These are phyloP conservation scores for Drosophila micromelanica DNA, from an alignment of 1,140 invertebrate genomes.

Conservation along the genomic window DNA sequence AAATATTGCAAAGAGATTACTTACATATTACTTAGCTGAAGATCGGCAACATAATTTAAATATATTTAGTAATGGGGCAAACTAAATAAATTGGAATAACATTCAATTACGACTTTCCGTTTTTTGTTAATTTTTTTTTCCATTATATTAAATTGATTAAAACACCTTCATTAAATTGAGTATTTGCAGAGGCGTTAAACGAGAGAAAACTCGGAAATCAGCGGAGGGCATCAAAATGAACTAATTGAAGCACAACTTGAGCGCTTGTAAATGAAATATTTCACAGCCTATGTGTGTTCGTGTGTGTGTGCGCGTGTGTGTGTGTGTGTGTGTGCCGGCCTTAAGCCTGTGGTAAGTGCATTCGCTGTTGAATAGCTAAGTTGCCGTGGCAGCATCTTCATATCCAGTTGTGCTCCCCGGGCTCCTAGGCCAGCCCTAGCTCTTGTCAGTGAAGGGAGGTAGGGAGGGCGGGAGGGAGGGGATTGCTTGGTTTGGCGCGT, in stretches of 20 bases:
- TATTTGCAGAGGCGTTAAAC: no score
- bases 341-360: conserved; percentile 13
- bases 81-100: no score
- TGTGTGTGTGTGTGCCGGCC: not conserved
- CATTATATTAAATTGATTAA: no score
- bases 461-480: not conserved
- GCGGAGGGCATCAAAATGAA: conserved; percentile 11
- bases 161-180: no score
- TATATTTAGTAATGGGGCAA: no score
- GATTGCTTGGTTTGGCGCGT: not conserved
- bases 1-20: no score
- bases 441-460: not conserved
- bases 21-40: no score
- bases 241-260: conserved; percentile 33
- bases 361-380: conserved; percentile 23
- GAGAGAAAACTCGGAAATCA: not conserved
- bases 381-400: not conserved
- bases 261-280: conserved; percentile 1
- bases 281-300: not conserved
- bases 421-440: not conserved
- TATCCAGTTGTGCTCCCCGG: not conserved
- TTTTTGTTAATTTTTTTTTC: no score
- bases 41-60: no score
- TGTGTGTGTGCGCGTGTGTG: not conserved
- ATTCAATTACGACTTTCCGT: no score